Percentiles rank a stretch among this genome's conserved stretches.
phyloP scores from a whole-genome alignment of 23 tunicate genomes.

The Styela plicata region DNA sequence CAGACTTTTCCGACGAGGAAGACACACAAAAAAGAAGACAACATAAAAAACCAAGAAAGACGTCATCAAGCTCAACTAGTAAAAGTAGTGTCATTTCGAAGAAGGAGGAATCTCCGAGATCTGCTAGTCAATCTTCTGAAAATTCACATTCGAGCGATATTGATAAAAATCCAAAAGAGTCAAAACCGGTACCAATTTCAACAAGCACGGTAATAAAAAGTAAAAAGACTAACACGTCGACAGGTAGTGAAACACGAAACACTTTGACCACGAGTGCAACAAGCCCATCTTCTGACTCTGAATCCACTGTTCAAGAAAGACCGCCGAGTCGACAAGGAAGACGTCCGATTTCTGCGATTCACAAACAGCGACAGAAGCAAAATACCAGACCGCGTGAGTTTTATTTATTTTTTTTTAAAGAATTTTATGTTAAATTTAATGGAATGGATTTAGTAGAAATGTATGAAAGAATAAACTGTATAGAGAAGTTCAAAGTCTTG shows the following conservation, averaged over 20 bases:
- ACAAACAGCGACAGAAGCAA: not conserved
- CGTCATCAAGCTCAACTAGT: constrained; percentile 14
- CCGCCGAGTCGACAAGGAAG: not conserved
- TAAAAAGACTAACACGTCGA: not conserved
- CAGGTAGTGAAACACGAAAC: not conserved
- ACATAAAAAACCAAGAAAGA: not conserved
- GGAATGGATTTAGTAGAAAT: too few relatives aligned
- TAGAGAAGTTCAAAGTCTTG: too few relatives aligned
- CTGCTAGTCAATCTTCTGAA: not conserved
- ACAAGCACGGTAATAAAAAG: too few relatives aligned
- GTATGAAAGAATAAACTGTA: too few relatives aligned
- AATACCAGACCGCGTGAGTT: too few relatives aligned
- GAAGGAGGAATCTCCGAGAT: not conserved
- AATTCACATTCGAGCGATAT: not conserved
- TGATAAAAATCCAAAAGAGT: not conserved
- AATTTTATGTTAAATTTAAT: too few relatives aligned
- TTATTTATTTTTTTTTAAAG: too few relatives aligned
- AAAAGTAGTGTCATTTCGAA: not conserved
- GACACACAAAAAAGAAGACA: not conserved
- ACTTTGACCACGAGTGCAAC: not conserved
- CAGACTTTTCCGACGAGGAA: not conserved
- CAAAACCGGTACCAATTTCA: not conserved
- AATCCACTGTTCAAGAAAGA: not conserved
- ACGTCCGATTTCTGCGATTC: not conserved
- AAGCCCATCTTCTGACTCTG: not conserved